These are phyloP conservation scores for Delia radicum DNA, from an alignment of 1,140 invertebrate species.

Conservation along the genomic window DNA sequence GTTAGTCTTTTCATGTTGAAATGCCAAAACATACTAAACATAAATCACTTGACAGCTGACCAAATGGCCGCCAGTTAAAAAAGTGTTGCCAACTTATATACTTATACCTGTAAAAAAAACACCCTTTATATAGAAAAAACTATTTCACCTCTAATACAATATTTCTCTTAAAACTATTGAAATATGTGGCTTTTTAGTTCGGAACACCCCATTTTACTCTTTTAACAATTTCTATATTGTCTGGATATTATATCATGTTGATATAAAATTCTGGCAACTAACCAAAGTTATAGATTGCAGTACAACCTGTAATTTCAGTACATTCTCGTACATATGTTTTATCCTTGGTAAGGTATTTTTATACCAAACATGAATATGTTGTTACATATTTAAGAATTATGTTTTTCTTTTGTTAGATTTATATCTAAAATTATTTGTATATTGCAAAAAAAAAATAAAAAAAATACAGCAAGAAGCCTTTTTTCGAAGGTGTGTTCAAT, in stretches of 20 bases:
- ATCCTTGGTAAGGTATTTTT: background rate
- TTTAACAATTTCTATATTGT: background rate
- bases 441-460: background rate
- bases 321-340: background rate
- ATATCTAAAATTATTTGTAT: background rate
- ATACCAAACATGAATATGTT: background rate
- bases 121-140: too few species aligned
- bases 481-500: background rate
- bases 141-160: too few species aligned
- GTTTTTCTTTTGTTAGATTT: background rate
- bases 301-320: background rate
- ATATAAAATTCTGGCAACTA: background rate
- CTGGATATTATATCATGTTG: background rate
- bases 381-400: background rate
- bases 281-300: too few species aligned
- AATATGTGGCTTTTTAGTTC: too few species aligned
- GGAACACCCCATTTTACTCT: background rate
- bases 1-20: too few species aligned
- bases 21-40: too few species aligned
- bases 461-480: background rate
- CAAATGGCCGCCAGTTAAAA: too few species aligned
- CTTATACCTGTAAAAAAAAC: too few species aligned
- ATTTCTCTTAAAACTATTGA: too few species aligned
- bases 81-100: too few species aligned
- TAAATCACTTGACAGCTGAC: too few species aligned